Evolutionary conservation across 2,113 vertebrate species (phyloP).

Genomic region (Sisor rabdophorus): DNA sequence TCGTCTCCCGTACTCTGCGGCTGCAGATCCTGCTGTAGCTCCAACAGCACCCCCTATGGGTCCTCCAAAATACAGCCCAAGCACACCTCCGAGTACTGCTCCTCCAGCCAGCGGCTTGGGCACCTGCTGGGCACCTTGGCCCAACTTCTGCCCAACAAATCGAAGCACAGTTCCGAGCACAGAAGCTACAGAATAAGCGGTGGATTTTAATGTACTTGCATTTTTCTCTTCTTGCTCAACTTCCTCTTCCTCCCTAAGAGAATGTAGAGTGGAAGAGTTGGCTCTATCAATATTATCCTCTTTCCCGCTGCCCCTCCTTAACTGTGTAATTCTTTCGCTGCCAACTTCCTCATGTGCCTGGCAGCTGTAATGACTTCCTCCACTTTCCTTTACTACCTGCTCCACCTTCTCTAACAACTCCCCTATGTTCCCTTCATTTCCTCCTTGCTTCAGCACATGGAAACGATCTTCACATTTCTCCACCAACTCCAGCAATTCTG

Average conservation of each 20-base stretch:
- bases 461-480: conserved; percentile 67
- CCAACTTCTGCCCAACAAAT: conserved; percentile 55
- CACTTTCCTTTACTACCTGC: conserved; percentile 62
- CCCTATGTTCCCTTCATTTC: neutral
- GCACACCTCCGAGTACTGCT: conserved; percentile 62
- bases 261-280: conserved; percentile 25
- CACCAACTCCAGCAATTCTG: conserved; percentile 67
- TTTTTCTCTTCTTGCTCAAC: conserved; percentile 60
- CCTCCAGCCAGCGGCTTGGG: conserved; percentile 57
- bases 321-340: conserved; percentile 28
- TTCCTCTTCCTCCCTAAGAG: conserved; percentile 56
- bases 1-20: conserved; percentile 59
- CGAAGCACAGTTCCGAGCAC: conserved; percentile 51
- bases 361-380: conserved; percentile 59
- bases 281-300: conserved; percentile 11
- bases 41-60: conserved; percentile 66
- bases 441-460: conserved; percentile 59
- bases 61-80: conserved; percentile 64
- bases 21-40: conserved; percentile 59
- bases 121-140: conserved; percentile 42
- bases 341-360: conserved; percentile 57
- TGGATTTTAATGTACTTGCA: conserved; percentile 51
- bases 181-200: conserved; percentile 9
- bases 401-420: conserved; percentile 68
- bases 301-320: neutral